phyloP scores from a whole-genome alignment of 2,113 vertebrate genomes.

The Austrofundulus limnaeus region DNA sequence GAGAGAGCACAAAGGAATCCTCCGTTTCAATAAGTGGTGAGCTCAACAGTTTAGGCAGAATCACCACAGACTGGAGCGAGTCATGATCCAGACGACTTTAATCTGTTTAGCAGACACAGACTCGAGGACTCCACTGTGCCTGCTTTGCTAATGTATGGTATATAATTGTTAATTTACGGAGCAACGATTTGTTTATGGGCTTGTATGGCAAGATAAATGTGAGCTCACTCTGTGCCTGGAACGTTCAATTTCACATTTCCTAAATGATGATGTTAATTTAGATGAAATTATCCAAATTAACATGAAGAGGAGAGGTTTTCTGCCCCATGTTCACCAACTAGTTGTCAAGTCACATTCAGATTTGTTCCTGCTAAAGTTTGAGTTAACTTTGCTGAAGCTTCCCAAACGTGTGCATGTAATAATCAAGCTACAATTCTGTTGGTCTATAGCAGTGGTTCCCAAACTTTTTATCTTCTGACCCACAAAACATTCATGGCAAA shows the following conservation, averaged over 20 bases:
- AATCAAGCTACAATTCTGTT: neutral
- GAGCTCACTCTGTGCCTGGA: neutral
- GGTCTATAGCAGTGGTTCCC: too few relatives aligned
- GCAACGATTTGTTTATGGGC: slow-evolving; percentile 20
- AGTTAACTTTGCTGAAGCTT: neutral
- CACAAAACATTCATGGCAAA: too few relatives aligned
- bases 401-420: neutral
- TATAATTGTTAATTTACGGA: slow-evolving; percentile 11
- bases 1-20: slow-evolving; percentile 63
- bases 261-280: neutral
- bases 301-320: neutral
- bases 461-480: too few relatives aligned
- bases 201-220: slow-evolving; percentile 3
- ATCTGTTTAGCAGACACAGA: slow-evolving; percentile 65
- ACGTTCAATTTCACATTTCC: neutral
- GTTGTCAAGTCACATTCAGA: too few relatives aligned
- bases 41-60: slow-evolving; percentile 53
- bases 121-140: slow-evolving; percentile 18
- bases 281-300: neutral
- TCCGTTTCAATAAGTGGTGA: slow-evolving; percentile 58
- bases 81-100: slow-evolving; percentile 57
- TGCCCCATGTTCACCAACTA: neutral
- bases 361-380: too few relatives aligned
- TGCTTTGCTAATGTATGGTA: slow-evolving; percentile 19
- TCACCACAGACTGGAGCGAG: slow-evolving; percentile 42